Conservation (phyloP, 2,113 vertebrate genomes). For the Pseudorasbora parva region DNA sequence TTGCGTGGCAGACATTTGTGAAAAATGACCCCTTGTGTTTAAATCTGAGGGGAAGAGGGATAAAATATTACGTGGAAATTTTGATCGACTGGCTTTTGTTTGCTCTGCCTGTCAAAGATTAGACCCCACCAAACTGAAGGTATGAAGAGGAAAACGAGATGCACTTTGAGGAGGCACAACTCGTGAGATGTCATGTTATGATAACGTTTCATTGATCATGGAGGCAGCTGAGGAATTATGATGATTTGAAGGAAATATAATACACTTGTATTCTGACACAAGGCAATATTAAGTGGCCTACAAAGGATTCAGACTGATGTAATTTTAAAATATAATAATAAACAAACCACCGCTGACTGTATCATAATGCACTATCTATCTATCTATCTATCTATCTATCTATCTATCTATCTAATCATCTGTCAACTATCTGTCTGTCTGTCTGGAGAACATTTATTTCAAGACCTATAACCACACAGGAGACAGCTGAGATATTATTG, state of each 20-base stretch:
- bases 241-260: background rate
- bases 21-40: constrained; percentile 58
- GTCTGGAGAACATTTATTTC: too few species aligned
- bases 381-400: background rate
- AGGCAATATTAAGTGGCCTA: background rate
- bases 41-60: constrained; percentile 48
- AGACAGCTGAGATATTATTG: too few species aligned
- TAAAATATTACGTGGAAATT: constrained; percentile 32
- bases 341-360: background rate
- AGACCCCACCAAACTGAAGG: background rate
- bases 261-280: background rate
- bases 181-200: background rate
- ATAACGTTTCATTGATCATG: constrained; percentile 14
- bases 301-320: constrained; percentile 19
- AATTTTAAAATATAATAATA: background rate
- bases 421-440: background rate
- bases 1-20: constrained; percentile 54
- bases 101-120: constrained; percentile 28
- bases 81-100: constrained; percentile 42
- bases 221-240: background rate
- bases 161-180: background rate
- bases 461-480: too few species aligned
- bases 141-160: background rate
- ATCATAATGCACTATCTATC: background rate
- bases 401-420: background rate